These are phyloP conservation scores for Macaria liturata DNA, from an alignment of 2,888 invertebrate genomes.

Conservation along the genomic window DNA sequence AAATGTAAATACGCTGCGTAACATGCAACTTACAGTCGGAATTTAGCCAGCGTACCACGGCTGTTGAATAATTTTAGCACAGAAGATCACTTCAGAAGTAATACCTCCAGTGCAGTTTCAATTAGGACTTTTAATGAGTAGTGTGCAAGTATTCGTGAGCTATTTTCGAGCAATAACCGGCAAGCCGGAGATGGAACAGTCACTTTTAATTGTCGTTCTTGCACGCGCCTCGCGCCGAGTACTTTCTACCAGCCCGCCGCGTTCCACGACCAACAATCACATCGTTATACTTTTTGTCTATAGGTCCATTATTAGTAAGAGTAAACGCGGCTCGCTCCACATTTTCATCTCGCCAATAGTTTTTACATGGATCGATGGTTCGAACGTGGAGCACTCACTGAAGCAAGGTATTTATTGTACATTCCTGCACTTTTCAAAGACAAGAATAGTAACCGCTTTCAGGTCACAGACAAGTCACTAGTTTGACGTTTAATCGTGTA, in stretches of 20 bases:
- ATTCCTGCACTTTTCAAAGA: conserved; percentile 1
- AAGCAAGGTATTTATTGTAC: conserved; percentile 1
- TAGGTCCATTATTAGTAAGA: conserved; percentile 59
- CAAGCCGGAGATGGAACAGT: conserved; percentile 50
- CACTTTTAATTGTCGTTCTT: conserved; percentile 65
- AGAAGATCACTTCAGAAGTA: no score
- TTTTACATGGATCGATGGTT: conserved; percentile 11
- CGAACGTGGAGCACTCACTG: neutral
- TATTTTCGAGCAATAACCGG: conserved; percentile 29
- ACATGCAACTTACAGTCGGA: conserved; percentile 23
- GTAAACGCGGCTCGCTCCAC: conserved; percentile 28
- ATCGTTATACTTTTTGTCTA: conserved; percentile 66
- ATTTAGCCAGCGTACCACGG: no score
- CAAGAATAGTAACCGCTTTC: conserved; percentile 2
- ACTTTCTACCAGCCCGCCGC: conserved; percentile 67
- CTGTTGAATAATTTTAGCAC: no score
- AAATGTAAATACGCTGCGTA: no score
- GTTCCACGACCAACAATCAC: conserved; percentile 67
- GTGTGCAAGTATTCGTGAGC: conserved; percentile 11
- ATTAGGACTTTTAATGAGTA: no score
- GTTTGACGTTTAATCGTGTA: conserved; percentile 15
- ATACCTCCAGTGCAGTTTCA: no score
- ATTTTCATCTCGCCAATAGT: conserved; percentile 30
- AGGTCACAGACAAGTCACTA: conserved; percentile 8
- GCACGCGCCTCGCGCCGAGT: conserved; percentile 52